Percentiles rank a stretch among this genome's conserved stretches.
Conservation (phyloP, 2,888 invertebrate species). For the Scaptomyza parva region DNA sequence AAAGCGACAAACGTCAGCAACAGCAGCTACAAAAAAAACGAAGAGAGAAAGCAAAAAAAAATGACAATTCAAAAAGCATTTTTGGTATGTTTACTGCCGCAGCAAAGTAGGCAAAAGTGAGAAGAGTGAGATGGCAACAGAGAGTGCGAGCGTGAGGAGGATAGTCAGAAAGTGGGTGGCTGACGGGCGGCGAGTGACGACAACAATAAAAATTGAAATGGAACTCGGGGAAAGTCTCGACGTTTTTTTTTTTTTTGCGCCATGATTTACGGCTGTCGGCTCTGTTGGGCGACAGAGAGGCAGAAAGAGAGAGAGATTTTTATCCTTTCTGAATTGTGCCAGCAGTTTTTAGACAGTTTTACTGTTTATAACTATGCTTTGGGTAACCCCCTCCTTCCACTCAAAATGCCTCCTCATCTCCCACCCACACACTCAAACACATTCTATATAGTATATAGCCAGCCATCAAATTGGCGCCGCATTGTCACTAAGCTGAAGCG, state of each 20-base stretch:
- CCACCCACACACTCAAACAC: neutral
- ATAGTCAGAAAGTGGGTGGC: neutral
- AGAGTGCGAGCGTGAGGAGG: too few relatives aligned
- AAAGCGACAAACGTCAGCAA: constrained; percentile 69
- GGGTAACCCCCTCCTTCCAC: constrained; percentile 6
- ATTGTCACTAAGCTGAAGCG: constrained; percentile 33
- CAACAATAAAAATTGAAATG: constrained; percentile 71
- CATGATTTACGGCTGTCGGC: constrained; percentile 70
- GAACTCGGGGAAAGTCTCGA: constrained; percentile 46
- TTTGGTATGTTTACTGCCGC: constrained; percentile 76
- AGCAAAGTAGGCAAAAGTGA: constrained; percentile 63
- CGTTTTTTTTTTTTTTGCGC: constrained; percentile 50
- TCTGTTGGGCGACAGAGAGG: constrained; percentile 23
- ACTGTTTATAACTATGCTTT: constrained; percentile 73
- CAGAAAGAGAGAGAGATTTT: constrained; percentile 62
- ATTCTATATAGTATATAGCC: constrained; percentile 1
- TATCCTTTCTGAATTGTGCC: constrained; percentile 70
- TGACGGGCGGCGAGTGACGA: constrained; percentile 39
- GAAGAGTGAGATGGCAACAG: neutral
- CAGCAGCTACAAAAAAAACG: constrained; percentile 47
- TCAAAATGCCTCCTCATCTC: too few relatives aligned
- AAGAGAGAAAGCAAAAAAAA: constrained; percentile 41
- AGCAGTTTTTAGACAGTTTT: constrained; percentile 74
- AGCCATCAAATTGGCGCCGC: constrained; percentile 65
- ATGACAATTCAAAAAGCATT: constrained; percentile 80